Base-by-base conservation (phyloP, 2,113 vertebrate species). In the Calyptomena viridis region DNA sequence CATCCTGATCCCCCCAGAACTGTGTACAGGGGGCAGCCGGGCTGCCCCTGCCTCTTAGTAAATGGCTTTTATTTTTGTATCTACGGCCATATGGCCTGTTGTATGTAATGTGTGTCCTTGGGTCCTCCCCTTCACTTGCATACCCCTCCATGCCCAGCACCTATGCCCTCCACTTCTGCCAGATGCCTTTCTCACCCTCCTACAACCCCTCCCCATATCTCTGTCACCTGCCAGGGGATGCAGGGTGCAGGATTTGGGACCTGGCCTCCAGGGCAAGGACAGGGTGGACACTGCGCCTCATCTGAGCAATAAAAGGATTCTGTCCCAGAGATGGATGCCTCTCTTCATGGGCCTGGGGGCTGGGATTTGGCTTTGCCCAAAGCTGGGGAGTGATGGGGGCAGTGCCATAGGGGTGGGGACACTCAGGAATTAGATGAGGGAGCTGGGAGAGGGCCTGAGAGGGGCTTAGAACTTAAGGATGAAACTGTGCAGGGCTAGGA, bases 61-160 rank as follows among this genome's bases (percentile, higher is more conserved):
- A 97, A 97, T 92, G 89, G 87, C 74, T 94, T 97, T 95, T 97
- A 96, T 97, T 97, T 97, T 97, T 96, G 74, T 97, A 97, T 3
- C 28, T 63, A 93, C 64, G 87, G 63, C 72, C 52, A 3, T 6
- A 0, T 40, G 85, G 85, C 69, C 87, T 93, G 79, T 78, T 93
- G 56, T 79, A 82, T 92, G 87, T 96, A 37, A 94, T 69, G 39
- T 2, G 21, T 86, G 42, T 93, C 68, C 64, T 93, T 6, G 60
- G 46, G 58, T 91, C 42, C 35, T 75, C 60, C 33, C 72, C 39
- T 13, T 35, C 79, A 81, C 64, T 25, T 1, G 1, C 1, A 3
- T 39, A 47, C 12, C 71, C 42, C 50, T 88, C 35, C 17, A 3
- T 50, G 67, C 35, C 84, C 47, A 49, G 31, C 0, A 1, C n/a